Evolutionary conservation across 2,888 invertebrate species (phyloP), one percentile per base, ranked within the genome.

Genomic region (Tipula vernalis): DNA sequence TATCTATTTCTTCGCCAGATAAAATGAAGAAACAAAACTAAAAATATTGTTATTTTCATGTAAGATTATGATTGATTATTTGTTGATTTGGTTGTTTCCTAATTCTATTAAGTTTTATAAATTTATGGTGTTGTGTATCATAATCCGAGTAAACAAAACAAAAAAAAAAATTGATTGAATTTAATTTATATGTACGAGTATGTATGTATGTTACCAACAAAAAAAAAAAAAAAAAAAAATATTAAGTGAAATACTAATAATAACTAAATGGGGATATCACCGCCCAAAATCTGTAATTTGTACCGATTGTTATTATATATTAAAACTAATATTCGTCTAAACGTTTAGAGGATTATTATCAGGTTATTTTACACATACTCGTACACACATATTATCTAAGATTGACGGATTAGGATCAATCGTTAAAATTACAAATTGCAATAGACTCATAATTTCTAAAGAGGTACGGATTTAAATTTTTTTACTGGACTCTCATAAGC

Each of bases 31-130:
- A 12, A 15, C 15, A 57, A 57, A 71, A 18, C 71, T 71, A 71
- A 57, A 57, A 57, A 71, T 71, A 71, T 71, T 71, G 71, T 71
- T 71, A 71, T 71, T 71, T 71, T 28, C 71, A 71, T 71, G 71
- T 71, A 71, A 71, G 71, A 71, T 71, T 71, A 71, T 71, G 71
- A 71, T 71, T 71, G 71, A 71, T 71, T 71, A 71, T 71, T 71
- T 71, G 71, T 71, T 71, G 71, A 71, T 71, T 71, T 71, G 71
- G 71, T 71, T 71, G 71, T 71, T 71, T 71, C 71, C 71, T 71
- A 71, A 71, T 71, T 71, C 71, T 71, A 71, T 71, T 71, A 71
- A 71, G 71, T 71, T 51, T 51, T 71, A 71, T 28, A 71, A 71
- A 71, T 71, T 71, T 71, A 71, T 71, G 28, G 71, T 71, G 71